A percentile compares a stretch with the other conserved stretches of the same genome.
Evolutionary conservation across 2,113 vertebrate genomes (phyloP).

Genomic region (Lanius ludovicianus): DNA sequence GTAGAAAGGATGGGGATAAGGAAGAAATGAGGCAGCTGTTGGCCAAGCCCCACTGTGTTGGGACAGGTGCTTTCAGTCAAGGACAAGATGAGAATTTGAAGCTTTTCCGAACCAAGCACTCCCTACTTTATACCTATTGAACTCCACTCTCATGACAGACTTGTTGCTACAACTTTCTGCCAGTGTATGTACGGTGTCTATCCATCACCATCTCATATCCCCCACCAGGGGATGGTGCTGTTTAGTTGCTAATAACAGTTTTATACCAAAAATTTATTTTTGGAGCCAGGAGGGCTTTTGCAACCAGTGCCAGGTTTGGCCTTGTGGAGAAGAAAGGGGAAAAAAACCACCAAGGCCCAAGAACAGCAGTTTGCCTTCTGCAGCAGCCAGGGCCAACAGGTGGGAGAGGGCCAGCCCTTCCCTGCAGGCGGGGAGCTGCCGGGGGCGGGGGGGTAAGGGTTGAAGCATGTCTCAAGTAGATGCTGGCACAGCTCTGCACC

Average conservation of each 20-base stretch:
- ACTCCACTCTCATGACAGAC: neutral
- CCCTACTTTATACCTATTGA: neutral
- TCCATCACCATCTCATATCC: neutral
- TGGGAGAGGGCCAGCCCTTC: neutral
- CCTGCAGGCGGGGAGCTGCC: fast-evolving
- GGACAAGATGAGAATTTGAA: neutral
- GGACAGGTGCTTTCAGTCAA: neutral
- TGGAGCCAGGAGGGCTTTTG: neutral
- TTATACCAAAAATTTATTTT: neutral
- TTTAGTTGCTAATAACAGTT: neutral
- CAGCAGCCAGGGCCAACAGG: neutral
- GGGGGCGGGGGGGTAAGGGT: fast-evolving
- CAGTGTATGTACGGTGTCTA: neutral
- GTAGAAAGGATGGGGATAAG: neutral
- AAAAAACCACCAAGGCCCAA: neutral
- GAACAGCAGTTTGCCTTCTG: neutral
- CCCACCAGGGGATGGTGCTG: neutral
- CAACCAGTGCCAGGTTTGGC: neutral
- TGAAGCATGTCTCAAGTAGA: fast-evolving
- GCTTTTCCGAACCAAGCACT: neutral
- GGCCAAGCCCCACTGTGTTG: neutral
- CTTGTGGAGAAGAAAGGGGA: neutral
- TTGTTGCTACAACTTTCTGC: neutral
- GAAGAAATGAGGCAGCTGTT: neutral
- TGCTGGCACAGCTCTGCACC: neutral